Evolutionary conservation across 2,113 vertebrate genomes (phyloP), one percentile per base, ranked within the genome.

Genomic region (Lasiurus cinereus): DNA sequence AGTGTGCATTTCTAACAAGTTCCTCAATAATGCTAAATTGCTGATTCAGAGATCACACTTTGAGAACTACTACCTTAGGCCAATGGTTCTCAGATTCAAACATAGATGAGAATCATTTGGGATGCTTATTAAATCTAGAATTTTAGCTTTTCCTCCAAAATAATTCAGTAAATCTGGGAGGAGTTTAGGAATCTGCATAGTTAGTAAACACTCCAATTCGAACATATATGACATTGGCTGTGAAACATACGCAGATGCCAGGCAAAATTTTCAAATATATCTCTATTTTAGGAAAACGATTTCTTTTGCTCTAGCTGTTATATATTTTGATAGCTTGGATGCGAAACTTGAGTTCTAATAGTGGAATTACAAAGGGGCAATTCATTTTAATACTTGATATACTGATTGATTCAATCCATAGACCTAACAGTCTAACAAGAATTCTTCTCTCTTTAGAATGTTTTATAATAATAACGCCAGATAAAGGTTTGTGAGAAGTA

Each of bases 21-120:
- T 91, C 33, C 94, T 90, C 82, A 18, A 46, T 36, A 22, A 80
- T 67, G 36, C 33, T 74, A 72, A 92, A 14, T 59, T 59, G 59
- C 24, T 83, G 62, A 46, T 77, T 84, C 66, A 73, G 66, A 88
- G 43, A 56, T 8, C 46, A 85, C 12, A 84, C 48, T 64, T 19
- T 52, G 29, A 90, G 59, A 93, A 92, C 59, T 3, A 12, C 59
- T 78, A 72, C 39, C 33, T 83, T 74, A 62, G 2, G 70, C 56
- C 70, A 93, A 54, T 27, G 62, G 48, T 74, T 94, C 83, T 91
- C 80, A 96, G 54, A 83, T 56, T 93, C 33, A 92, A 83, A 48
- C 27, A 52, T 52, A n/a, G 39, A 67, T 82, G 22, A 83, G 70
- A 90, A 52, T 79, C n/a, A 31, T 72, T 59, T 70, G 36, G 52